Evolutionary conservation across 2,113 vertebrate genomes (phyloP).

Genomic region (Centropus unirufus): DNA sequence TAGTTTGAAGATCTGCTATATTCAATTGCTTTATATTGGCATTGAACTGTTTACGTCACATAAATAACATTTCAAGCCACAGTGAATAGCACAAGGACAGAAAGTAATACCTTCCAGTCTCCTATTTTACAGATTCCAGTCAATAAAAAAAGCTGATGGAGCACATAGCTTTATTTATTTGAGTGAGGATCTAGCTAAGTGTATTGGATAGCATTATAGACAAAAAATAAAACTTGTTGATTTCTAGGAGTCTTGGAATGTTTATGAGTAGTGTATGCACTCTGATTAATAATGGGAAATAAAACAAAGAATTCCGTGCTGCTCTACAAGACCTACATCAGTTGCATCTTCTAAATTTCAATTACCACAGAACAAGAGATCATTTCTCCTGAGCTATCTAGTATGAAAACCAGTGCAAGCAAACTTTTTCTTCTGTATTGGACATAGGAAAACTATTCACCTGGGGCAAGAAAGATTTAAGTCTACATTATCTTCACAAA

Average conservation of each 20-base stretch:
- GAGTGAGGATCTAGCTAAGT: conserved; percentile 13
- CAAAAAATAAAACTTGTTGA: neutral
- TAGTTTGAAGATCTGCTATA: neutral
- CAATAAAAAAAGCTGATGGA: conserved; percentile 25
- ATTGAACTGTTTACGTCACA: neutral
- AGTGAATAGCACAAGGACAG: conserved; percentile 31
- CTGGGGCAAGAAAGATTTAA: neutral
- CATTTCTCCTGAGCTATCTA: neutral
- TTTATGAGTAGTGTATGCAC: neutral
- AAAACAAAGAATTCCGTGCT: neutral
- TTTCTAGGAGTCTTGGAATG: neutral
- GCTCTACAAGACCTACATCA: neutral
- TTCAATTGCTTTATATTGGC: conserved; percentile 3
- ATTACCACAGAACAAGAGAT: neutral
- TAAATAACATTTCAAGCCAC: conserved; percentile 27
- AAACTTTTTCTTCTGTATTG: neutral
- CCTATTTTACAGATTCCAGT: conserved; percentile 11
- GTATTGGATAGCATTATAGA: neutral
- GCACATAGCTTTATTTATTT: conserved; percentile 45
- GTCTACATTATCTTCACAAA: neutral
- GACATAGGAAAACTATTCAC: neutral
- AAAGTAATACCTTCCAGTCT: conserved; percentile 61
- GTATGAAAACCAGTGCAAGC: neutral
- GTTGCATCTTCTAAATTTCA: neutral
- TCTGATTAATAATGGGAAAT: conserved; percentile 15